Base-by-base conservation (phyloP, 1,140 invertebrate genomes). In the Pseudomyrmex dendroicus region DNA sequence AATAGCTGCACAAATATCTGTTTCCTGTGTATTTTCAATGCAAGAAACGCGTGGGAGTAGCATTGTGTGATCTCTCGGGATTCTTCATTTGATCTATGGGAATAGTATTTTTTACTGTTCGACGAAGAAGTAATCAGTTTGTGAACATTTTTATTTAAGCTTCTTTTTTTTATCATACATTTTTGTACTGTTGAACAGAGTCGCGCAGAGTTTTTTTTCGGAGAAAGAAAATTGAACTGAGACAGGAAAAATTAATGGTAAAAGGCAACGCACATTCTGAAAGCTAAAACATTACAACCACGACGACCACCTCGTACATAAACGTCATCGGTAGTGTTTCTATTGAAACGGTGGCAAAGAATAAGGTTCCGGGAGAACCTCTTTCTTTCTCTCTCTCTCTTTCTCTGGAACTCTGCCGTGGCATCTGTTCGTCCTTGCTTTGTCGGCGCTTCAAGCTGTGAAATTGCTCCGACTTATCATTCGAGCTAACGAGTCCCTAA, bases 401-500 rank as follows among this genome's bases (percentile, higher is more conserved):
- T 56, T 83, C 82, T 76, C 52, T 22, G 35, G 17, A 13, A 44
- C n/a, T 84, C 63, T 48, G n/a, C 52, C 66, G 57, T 67, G 73
- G 86, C 84, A 88, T 86, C 84, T 86, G 84, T 68, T 80, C 86
- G 84, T 89, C 84, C 86, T 86, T 67, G 85, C 90, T 89, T 87
- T 88, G 86, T 90, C 87, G 89, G 88, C 89, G 66, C 73, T 88
- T 89, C 83, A 85, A 90, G 85, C 88, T 91, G 89, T 92, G 92
- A 91, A 93, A 92, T 92, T 90, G 90, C 90, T 92, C 91, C 92
- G 91, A 94, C 93, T 93, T 94, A 94, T 94, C 92, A 93, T 93
- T 92, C 90, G 84, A 86, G 68, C 90, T 93, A 94, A 94, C 93
- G 93, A 94, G 91, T 92, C 85, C 89, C 89, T 91, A 90, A 90